A percentile compares a stretch with the other conserved stretches of the same genome.
phyloP scores from a whole-genome alignment of 2,888 invertebrate species.

The Drosophila subquinaria region DNA sequence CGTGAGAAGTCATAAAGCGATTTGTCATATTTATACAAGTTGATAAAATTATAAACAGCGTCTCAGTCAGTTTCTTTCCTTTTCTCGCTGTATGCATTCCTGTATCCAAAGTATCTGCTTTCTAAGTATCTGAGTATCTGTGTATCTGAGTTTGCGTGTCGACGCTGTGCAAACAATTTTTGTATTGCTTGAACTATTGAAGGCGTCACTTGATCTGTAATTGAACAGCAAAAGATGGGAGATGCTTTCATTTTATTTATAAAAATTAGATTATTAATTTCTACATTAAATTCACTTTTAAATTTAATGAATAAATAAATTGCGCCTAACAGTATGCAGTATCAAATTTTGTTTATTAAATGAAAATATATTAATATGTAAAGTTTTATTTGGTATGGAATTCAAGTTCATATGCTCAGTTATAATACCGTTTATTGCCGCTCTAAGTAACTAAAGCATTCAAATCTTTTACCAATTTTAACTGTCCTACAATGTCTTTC shows the following conservation, averaged over 20 bases:
- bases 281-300: neutral
- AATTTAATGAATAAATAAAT: neutral
- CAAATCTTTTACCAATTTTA: conserved; percentile 42
- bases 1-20: conserved; percentile 81
- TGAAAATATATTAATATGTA: neutral
- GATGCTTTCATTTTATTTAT: neutral
- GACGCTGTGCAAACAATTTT: conserved; percentile 41
- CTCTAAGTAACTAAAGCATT: conserved; percentile 25
- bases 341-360: neutral
- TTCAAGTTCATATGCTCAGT: neutral
- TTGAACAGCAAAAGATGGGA: conserved; percentile 23
- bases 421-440: conserved; percentile 10
- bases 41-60: conserved; percentile 82
- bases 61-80: conserved; percentile 15
- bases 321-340: neutral
- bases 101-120: conserved; percentile 13
- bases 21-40: conserved; percentile 83
- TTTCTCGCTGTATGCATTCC: neutral
- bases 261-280: neutral
- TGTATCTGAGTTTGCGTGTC: conserved; percentile 35
- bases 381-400: neutral
- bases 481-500: neutral
- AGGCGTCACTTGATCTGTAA: conserved; percentile 18
- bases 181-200: conserved; percentile 14
- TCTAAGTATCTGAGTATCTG: conserved; percentile 13